A percentile compares a stretch with the other conserved stretches of the same genome.
Conservation (phyloP, 2,113 vertebrate genomes). For the Regulus satrapa region DNA sequence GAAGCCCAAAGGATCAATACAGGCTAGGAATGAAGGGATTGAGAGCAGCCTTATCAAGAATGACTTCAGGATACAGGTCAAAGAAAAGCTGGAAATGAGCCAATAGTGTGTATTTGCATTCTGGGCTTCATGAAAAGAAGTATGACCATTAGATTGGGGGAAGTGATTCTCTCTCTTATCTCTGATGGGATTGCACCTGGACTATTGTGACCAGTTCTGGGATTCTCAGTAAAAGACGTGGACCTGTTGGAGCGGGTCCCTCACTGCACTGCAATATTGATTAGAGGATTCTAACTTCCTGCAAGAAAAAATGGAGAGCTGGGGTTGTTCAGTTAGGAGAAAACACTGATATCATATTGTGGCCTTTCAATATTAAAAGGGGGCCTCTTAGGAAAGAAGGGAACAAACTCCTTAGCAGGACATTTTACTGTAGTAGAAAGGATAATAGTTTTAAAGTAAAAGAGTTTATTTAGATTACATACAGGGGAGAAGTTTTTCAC, state of each 20-base stretch:
- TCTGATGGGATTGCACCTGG: neutral
- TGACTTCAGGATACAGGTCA: neutral
- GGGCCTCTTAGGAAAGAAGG: neutral
- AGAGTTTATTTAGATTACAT: neutral
- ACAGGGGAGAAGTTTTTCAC: neutral
- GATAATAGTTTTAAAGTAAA: neutral
- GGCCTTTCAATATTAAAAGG: neutral
- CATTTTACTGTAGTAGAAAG: neutral
- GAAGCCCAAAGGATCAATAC: neutral
- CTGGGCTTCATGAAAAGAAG: neutral
- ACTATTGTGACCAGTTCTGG: neutral
- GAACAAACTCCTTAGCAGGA: neutral
- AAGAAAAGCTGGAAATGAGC: neutral
- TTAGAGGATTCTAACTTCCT: neutral
- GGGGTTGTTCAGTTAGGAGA: neutral
- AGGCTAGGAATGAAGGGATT: neutral
- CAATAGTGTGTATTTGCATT: neutral
- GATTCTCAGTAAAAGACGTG: neutral
- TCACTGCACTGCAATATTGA: neutral
- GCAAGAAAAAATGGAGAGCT: accelerated
- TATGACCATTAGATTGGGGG: accelerated
- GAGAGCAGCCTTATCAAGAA: neutral
- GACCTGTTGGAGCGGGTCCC: neutral
- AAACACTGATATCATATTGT: neutral
- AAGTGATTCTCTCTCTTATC: neutral